These are phyloP conservation scores for Celastrina argiolus DNA, from an alignment of 2,888 invertebrate species.

Conservation along the genomic window DNA sequence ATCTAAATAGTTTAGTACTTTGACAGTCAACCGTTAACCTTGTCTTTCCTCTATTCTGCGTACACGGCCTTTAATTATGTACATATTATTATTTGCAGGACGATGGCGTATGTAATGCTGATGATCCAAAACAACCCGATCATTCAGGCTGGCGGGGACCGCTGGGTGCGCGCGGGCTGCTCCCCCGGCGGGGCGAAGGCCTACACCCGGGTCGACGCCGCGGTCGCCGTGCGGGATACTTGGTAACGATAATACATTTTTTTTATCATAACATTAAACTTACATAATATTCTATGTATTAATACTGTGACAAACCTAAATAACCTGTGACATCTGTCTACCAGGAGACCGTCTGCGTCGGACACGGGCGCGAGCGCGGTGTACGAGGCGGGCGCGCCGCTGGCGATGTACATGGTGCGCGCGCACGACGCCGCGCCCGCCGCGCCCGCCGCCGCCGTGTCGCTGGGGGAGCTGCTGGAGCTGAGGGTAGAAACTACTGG, in stretches of 20 bases:
- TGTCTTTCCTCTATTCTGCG: too few relatives aligned
- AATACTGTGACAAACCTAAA: too few relatives aligned
- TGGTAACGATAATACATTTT: slow-evolving; percentile 44
- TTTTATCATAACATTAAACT: background rate
- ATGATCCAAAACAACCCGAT: slow-evolving; percentile 90
- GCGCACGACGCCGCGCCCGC: slow-evolving; percentile 43
- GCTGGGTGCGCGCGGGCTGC: slow-evolving; percentile 88
- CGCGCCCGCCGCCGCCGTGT: slow-evolving; percentile 45
- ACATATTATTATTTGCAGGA: slow-evolving; percentile 63
- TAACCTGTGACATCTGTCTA: slow-evolving; percentile 1
- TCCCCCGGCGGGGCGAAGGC: slow-evolving; percentile 69
- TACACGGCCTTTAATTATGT: background rate
- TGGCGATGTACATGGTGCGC: slow-evolving; percentile 65
- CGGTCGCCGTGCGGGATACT: slow-evolving; percentile 66
- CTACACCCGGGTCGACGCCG: slow-evolving; percentile 60
- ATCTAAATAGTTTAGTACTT: too few relatives aligned
- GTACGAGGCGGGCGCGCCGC: slow-evolving; percentile 51
- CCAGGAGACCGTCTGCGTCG: slow-evolving; percentile 44
- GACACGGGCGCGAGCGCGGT: slow-evolving; percentile 58
- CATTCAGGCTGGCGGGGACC: slow-evolving; percentile 90
- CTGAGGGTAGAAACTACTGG: slow-evolving; percentile 62
- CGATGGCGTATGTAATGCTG: slow-evolving; percentile 85
- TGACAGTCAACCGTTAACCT: too few relatives aligned
- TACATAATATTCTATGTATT: too few relatives aligned
- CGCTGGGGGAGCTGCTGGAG: slow-evolving; percentile 65